These are phyloP conservation scores for Tupaia tana DNA, from an alignment of 2,113 vertebrate species.

Conservation along the genomic window DNA sequence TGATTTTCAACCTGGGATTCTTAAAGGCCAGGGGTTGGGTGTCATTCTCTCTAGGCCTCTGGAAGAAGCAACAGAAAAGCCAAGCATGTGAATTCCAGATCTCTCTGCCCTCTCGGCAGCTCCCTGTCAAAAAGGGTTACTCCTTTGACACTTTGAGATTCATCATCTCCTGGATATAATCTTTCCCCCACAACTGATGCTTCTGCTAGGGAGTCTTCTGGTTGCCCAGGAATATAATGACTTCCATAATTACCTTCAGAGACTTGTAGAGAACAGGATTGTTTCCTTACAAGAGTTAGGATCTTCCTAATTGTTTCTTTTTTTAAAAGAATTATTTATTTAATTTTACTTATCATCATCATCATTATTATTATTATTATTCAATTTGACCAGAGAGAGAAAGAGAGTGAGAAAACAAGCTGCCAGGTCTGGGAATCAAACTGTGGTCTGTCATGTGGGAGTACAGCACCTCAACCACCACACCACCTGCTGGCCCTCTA, in stretches of 20 bases:
- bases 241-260: background rate
- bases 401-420: no score
- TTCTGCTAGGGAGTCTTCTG: background rate
- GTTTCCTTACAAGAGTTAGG: slow-evolving; percentile 7
- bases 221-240: background rate
- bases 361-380: no score
- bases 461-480: no score
- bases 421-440: no score
- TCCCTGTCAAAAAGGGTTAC: background rate
- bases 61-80: background rate
- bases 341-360: no score
- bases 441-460: no score
- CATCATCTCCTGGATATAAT: no score
- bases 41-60: rapidly evolving
- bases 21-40: background rate
- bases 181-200: background rate
- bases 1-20: background rate
- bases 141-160: background rate
- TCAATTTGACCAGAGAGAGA: no score
- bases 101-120: background rate
- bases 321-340: no score
- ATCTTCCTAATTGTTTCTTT: slow-evolving; percentile 30
- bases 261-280: background rate
- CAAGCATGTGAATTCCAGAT: background rate
- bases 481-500: no score